Conservation (phyloP, 2,888 invertebrate genomes). For the Trichacis sp. region DNA sequence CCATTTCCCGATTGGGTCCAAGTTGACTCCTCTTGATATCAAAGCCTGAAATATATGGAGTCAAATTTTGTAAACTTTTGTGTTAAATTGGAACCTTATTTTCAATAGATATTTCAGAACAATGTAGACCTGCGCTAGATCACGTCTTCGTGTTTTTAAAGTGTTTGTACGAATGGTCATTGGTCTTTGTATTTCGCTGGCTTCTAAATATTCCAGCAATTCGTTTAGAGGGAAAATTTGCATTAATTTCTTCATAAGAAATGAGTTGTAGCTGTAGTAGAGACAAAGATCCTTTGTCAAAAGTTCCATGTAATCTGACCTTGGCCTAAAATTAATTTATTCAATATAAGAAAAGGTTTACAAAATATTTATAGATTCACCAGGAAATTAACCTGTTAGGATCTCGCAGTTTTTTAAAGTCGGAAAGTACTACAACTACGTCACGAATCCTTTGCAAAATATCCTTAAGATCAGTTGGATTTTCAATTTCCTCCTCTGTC, state of each 20-base stretch:
- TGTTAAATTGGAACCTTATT: not conserved
- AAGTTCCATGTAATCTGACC: constrained; percentile 85
- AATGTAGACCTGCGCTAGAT: constrained; percentile 81
- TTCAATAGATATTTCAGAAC: not conserved
- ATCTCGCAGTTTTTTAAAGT: constrained; percentile 81
- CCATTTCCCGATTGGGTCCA: constrained; percentile 99
- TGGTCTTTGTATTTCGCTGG: constrained; percentile 94
- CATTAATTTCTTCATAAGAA: constrained; percentile 92
- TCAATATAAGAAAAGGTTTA: no score
- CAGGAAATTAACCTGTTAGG: constrained; percentile 63
- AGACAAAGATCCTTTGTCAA: constrained; percentile 87
- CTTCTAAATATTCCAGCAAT: constrained; percentile 93
- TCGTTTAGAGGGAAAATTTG: constrained; percentile 89
- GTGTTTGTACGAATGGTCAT: constrained; percentile 96
- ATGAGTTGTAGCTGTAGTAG: constrained; percentile 98
- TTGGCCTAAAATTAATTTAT: constrained; percentile 72
- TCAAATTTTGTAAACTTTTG: not conserved
- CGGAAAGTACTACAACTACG: constrained; percentile 81
- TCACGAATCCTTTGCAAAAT: constrained; percentile 92
- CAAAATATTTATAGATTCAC: no score
- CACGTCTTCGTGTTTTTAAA: constrained; percentile 90
- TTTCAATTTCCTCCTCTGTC: constrained; percentile 79
- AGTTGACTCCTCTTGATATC: constrained; percentile 96
- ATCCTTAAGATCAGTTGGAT: constrained; percentile 82
- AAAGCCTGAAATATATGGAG: constrained; percentile 73